Percentiles rank a stretch among this genome's conserved stretches.
phyloP scores from a whole-genome alignment of 2,113 vertebrate genomes.

The Cebidichthys violaceus region DNA sequence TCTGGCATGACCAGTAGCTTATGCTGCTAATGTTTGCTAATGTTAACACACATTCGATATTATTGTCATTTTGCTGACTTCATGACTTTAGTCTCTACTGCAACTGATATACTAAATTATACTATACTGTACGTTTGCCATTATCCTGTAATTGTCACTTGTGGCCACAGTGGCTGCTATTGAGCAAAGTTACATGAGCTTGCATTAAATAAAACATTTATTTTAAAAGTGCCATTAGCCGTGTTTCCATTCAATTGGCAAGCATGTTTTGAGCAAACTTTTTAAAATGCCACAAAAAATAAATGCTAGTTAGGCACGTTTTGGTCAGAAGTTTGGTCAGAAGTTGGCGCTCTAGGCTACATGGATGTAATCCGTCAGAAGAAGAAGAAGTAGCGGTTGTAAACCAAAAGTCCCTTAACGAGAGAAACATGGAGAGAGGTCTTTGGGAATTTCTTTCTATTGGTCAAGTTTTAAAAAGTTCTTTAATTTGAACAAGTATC shows the following conservation, averaged over 20 bases:
- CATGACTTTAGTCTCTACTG: not conserved
- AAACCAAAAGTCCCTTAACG: not conserved
- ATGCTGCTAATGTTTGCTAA: not conserved
- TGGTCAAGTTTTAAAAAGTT: not conserved
- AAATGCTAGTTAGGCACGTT: not conserved
- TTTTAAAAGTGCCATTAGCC: not conserved
- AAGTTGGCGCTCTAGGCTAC: not conserved
- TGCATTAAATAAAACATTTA: not conserved
- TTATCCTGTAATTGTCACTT: not conserved
- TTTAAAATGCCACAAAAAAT: not conserved
- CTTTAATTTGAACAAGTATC: not conserved
- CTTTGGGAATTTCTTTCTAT: too few species aligned
- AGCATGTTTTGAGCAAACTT: not conserved
- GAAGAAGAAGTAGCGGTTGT: not conserved
- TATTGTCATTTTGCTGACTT: not conserved
- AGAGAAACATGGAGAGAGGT: not conserved
- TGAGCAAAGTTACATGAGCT: not conserved
- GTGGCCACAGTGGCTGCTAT: not conserved
- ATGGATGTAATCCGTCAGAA: not conserved
- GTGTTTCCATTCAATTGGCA: not conserved
- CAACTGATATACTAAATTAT: not conserved
- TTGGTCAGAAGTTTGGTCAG: not conserved
- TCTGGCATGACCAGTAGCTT: not conserved
- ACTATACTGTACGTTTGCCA: not conserved
- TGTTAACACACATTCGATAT: not conserved